Percentiles rank a stretch among this genome's conserved stretches.
Conservation (phyloP, 2,113 vertebrate genomes). For the Thermophis baileyi region DNA sequence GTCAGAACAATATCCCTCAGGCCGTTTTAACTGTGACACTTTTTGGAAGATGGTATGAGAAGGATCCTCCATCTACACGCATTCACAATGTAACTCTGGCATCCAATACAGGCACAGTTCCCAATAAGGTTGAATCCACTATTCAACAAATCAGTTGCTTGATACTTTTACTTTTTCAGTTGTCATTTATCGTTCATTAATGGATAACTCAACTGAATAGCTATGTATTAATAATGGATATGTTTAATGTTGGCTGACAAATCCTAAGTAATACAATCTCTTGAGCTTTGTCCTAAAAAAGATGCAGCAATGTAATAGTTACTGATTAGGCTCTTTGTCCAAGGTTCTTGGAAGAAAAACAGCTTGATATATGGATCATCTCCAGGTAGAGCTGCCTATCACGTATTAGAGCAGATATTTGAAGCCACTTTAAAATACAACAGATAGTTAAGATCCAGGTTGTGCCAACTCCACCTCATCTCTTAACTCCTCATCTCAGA, state of each 20-base stretch:
- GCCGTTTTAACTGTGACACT: conserved; percentile 66
- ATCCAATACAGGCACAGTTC: neutral
- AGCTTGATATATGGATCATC: neutral
- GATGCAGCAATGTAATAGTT: neutral
- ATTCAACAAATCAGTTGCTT: neutral
- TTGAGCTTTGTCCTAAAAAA: neutral
- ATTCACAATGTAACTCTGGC: neutral
- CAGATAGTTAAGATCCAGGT: neutral
- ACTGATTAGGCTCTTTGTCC: neutral
- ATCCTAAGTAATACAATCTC: neutral
- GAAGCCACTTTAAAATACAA: neutral
- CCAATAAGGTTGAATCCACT: neutral
- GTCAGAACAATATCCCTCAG: conserved; percentile 32
- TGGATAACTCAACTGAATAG: neutral
- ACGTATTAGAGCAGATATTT: neutral
- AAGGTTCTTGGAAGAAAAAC: neutral
- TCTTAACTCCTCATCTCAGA: neutral
- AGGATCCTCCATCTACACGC: conserved; percentile 20
- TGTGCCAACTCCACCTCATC: neutral
- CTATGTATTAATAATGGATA: neutral
- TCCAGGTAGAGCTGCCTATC: neutral
- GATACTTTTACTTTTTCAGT: neutral
- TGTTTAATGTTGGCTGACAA: neutral
- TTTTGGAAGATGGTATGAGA: conserved; percentile 66
- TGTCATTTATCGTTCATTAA: neutral